Evolutionary conservation across 2,888 invertebrate genomes (phyloP).

Genomic region (Agrotis exclamationis): DNA sequence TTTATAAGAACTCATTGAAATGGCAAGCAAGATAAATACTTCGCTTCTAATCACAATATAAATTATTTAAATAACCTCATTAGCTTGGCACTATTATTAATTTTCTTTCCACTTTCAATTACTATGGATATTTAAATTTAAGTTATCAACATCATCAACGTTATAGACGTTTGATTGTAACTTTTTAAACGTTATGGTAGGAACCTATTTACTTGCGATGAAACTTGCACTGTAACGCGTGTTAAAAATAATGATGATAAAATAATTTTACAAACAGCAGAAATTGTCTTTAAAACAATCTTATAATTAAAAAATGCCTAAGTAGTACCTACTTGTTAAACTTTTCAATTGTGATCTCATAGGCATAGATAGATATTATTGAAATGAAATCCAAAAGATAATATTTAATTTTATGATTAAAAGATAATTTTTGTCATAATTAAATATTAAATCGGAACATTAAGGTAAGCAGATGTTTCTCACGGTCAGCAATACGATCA

Average conservation of each 20-base stretch:
- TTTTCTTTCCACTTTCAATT: conserved; percentile 1
- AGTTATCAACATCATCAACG: conserved; percentile 1
- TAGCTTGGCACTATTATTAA: conserved; percentile 1
- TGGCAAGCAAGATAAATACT: not conserved
- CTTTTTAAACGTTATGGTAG: too few species aligned
- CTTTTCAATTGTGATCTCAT: not conserved
- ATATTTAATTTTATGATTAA: too few species aligned
- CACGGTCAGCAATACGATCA: too few species aligned
- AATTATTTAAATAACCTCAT: conserved; percentile 38
- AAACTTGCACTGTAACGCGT: too few species aligned
- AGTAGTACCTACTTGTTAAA: too few species aligned
- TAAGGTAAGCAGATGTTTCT: too few species aligned
- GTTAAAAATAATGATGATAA: too few species aligned
- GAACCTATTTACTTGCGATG: not conserved
- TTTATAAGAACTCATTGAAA: conserved; percentile 29
- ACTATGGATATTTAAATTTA: conserved; percentile 4
- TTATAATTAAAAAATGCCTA: too few species aligned
- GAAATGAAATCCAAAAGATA: not conserved
- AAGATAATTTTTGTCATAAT: too few species aligned
- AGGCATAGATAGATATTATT: not conserved
- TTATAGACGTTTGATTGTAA: not conserved
- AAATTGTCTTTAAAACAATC: not conserved
- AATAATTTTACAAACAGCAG: too few species aligned
- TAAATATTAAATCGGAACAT: not conserved
- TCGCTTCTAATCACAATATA: conserved; percentile 29